phyloP scores from a whole-genome alignment of 2,888 invertebrate species.

The Hybos culiciformis region DNA sequence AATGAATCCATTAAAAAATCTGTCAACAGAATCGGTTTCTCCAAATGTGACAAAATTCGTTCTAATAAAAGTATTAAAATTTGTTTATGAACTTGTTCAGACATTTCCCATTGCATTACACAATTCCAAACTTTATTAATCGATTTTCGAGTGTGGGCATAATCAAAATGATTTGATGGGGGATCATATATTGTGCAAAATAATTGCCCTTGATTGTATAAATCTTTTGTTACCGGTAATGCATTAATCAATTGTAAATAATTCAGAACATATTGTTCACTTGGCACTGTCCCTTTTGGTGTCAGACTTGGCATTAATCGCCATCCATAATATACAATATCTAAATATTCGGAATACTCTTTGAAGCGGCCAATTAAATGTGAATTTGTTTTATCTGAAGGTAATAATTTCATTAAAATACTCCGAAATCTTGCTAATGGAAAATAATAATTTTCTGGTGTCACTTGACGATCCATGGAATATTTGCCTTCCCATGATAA shows the following conservation, averaged over 20 bases:
- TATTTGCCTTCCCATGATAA: conserved; percentile 56
- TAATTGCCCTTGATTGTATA: conserved; percentile 23
- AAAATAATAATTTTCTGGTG: conserved; percentile 43
- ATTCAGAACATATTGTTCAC: conserved; percentile 45
- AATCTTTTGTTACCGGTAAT: conserved; percentile 32
- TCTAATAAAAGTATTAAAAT: conserved; percentile 70
- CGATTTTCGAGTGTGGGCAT: conserved; percentile 38
- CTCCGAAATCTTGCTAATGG: conserved; percentile 53
- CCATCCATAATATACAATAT: conserved; percentile 61
- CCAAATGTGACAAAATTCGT: conserved; percentile 63
- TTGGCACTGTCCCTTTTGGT: conserved; percentile 40
- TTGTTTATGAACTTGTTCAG: conserved; percentile 56
- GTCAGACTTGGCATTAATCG: conserved; percentile 44
- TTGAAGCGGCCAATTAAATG: conserved; percentile 53
- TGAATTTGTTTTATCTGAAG: conserved; percentile 45
- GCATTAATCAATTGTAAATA: conserved; percentile 49
- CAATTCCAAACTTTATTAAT: conserved; percentile 64
- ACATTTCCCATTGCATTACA: conserved; percentile 59
- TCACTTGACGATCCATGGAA: conserved; percentile 40
- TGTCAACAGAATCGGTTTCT: conserved; percentile 68
- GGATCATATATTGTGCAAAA: conserved; percentile 34
- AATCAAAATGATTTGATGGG: conserved; percentile 39
- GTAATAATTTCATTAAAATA: conserved; percentile 49
- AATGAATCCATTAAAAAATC: conserved; percentile 87
- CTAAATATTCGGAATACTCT: conserved; percentile 59